Evolutionary conservation across 2,888 invertebrate genomes (phyloP).

Genomic region (Hirtodrosophila confusa): DNA sequence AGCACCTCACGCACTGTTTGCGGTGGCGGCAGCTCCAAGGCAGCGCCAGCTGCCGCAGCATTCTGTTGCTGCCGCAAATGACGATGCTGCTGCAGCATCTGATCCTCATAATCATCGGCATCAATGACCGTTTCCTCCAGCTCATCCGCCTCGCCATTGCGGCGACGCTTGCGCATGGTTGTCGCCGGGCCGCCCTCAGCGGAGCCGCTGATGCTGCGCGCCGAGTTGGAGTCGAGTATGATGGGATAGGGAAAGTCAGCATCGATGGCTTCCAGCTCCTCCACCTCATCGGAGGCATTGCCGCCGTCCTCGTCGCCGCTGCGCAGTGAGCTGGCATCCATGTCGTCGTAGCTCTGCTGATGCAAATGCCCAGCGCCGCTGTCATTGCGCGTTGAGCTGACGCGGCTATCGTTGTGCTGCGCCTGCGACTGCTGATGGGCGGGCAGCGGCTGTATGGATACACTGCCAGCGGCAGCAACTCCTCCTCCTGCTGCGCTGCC

Average conservation of each 20-base stretch:
- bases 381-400: constrained; percentile 81
- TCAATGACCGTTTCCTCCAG: constrained; percentile 58
- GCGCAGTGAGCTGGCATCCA: constrained; percentile 75
- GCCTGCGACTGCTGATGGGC: constrained; percentile 67
- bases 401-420: constrained; percentile 80
- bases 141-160: constrained; percentile 54
- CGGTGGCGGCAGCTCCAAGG: constrained; percentile 75
- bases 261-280: constrained; percentile 82
- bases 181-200: constrained; percentile 33
- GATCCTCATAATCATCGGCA: constrained; percentile 79
- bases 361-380: constrained; percentile 33
- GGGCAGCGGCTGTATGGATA: constrained; percentile 59
- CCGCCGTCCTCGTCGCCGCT: constrained; percentile 69
- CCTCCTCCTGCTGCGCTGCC: constrained; percentile 10
- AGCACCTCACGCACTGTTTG: constrained; percentile 82
- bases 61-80: constrained; percentile 81
- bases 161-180: constrained; percentile 64
- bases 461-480: background rate
- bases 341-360: constrained; percentile 75
- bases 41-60: constrained; percentile 42
- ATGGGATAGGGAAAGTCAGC: constrained; percentile 83
- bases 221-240: constrained; percentile 80
- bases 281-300: constrained; percentile 80
- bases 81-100: constrained; percentile 82
- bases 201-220: constrained; percentile 47